phyloP scores from a whole-genome alignment of 2,888 invertebrate genomes.

The Ichneumon xanthorius region DNA sequence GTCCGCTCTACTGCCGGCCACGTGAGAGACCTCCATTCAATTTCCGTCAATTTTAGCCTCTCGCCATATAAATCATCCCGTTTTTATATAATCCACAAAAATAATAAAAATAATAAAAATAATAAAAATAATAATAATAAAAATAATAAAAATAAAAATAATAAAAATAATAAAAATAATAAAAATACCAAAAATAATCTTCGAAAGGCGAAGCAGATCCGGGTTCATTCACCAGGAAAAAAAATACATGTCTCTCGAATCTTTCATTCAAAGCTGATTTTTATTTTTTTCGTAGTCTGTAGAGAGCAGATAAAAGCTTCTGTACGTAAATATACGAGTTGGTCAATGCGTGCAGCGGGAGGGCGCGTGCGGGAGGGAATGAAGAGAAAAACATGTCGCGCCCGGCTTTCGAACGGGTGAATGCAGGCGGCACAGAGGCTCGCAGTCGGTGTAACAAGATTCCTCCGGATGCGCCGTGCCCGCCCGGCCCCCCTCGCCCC shows the following conservation, averaged over 20 bases:
- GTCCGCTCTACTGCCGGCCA: background rate
- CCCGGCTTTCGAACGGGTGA: slow-evolving; percentile 64
- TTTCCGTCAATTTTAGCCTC: no score
- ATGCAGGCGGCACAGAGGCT: slow-evolving; percentile 43
- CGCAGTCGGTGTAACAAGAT: slow-evolving; percentile 61
- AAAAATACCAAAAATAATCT: no score
- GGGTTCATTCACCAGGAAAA: no score
- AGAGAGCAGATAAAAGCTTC: slow-evolving; percentile 2
- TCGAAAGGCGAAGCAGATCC: no score
- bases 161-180: no score
- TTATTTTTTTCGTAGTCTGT: background rate
- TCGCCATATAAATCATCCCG: no score
- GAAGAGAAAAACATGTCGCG: slow-evolving; percentile 65
- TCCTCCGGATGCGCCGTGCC: slow-evolving; percentile 62
- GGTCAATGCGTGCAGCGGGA: slow-evolving; percentile 2
- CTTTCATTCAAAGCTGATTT: background rate
- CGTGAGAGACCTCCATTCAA: background rate
- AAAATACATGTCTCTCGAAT: background rate
- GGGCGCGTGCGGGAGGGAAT: slow-evolving; percentile 59
- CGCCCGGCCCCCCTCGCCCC: background rate
- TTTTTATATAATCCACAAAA: no score
- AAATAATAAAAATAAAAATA: no score
- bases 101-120: no score
- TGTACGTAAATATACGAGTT: slow-evolving; percentile 14
- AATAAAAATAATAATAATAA: no score